Conservation (phyloP, 2,888 invertebrate species). For the Baccha elongata region DNA sequence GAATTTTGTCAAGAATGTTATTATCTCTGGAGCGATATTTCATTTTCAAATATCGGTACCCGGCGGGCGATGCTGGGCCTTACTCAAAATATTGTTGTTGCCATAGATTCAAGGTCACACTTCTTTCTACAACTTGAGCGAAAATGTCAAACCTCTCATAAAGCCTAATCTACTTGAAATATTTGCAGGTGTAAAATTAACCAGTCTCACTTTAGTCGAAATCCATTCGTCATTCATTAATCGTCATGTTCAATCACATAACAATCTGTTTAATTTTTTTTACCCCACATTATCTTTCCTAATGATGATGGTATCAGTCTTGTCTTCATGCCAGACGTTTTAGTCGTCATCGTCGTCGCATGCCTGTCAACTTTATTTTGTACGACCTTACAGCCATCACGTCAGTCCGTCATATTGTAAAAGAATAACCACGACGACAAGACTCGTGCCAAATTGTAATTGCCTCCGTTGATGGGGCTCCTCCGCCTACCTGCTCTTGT, state of each 20-base stretch:
- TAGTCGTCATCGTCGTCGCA: conserved; percentile 25
- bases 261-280: conserved; percentile 21
- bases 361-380: conserved; percentile 40
- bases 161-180: no score
- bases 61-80: no score
- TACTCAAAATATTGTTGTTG: no score
- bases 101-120: no score
- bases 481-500: conserved; percentile 3
- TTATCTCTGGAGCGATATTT: no score
- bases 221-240: conserved; percentile 16
- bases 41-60: no score
- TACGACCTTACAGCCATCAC: conserved; percentile 44
- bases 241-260: conserved; percentile 19
- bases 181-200: no score
- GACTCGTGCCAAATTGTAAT: conserved; percentile 68
- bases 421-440: conserved; percentile 44
- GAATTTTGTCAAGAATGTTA: no score
- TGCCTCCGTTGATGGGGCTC: conserved; percentile 42
- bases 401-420: conserved; percentile 45
- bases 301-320: background rate
- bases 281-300: conserved; percentile 10
- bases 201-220: background rate
- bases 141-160: no score
- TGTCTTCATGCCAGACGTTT: conserved; percentile 19
- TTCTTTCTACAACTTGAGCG: no score